Conservation (phyloP, 2,888 invertebrate species). For the Graphium colonna region DNA sequence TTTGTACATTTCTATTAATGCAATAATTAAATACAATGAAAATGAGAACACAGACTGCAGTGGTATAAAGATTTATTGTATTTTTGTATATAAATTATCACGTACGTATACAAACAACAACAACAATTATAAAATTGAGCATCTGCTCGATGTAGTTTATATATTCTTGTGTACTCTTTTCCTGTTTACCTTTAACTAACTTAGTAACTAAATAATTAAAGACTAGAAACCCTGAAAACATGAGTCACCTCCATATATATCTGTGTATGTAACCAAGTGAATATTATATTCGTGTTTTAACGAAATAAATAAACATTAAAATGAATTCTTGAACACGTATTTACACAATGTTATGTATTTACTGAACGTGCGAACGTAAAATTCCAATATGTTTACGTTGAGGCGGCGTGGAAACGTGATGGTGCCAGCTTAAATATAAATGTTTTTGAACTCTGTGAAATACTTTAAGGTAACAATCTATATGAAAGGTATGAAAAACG, state of each 20-base stretch:
- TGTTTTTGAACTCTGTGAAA: not conserved
- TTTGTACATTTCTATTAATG: no score
- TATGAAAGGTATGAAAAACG: no score
- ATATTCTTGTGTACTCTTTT: no score
- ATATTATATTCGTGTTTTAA: not conserved
- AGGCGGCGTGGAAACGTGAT: not conserved
- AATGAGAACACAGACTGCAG: no score
- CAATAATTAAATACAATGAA: no score
- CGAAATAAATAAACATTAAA: not conserved
- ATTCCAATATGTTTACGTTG: not conserved
- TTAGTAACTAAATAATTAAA: no score
- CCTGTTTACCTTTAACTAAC: no score
- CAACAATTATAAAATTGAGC: no score
- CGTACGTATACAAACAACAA: no score
- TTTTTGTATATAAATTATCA: no score
- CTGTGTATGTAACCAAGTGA: not conserved
- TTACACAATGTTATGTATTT: conserved; percentile 1
- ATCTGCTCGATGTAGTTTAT: no score
- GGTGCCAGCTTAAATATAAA: not conserved
- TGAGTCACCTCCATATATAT: not conserved
- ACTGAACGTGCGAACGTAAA: not conserved
- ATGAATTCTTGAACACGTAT: not conserved
- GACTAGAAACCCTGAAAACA: not conserved
- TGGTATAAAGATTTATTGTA: no score
- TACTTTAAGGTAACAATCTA: not conserved